A percentile compares a stretch with the other conserved stretches of the same genome.
These are phyloP conservation scores for Lochmaea capreae DNA, from an alignment of 2,888 invertebrate species.

Conservation along the genomic window DNA sequence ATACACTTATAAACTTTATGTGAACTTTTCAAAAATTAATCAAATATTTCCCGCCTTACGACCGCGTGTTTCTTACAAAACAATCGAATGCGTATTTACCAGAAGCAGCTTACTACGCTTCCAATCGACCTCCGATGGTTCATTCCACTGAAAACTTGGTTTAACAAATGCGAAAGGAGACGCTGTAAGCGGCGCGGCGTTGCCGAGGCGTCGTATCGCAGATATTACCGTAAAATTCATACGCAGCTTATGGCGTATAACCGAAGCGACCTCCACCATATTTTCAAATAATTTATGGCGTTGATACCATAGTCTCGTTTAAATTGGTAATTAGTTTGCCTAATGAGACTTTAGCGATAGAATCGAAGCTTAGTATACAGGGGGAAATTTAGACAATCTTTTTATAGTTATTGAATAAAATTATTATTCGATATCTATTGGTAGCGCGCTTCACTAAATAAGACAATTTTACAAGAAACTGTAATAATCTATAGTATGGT, in stretches of 20 bases:
- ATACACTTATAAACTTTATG: not conserved
- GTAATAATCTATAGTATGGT: too few relatives aligned
- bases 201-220: slow-evolving; percentile 24
- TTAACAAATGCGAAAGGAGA: slow-evolving; percentile 39
- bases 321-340: not conserved
- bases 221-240: slow-evolving; percentile 16
- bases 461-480: too few relatives aligned
- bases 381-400: too few relatives aligned
- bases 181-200: slow-evolving; percentile 27
- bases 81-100: slow-evolving; percentile 31
- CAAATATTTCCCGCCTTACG: slow-evolving; percentile 9
- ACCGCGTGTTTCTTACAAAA: slow-evolving; percentile 33
- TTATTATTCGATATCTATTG: too few relatives aligned
- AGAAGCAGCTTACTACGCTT: slow-evolving; percentile 22
- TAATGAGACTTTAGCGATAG: not conserved
- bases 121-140: slow-evolving; percentile 40
- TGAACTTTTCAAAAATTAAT: not conserved
- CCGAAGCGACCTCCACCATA: not conserved
- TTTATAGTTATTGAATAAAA: too few relatives aligned
- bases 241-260: slow-evolving; percentile 2
- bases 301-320: not conserved
- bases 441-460: too few relatives aligned
- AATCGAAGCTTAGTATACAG: too few relatives aligned
- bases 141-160: slow-evolving; percentile 44
- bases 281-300: slow-evolving; percentile 11